These are phyloP conservation scores for Cephalotes varians DNA, from an alignment of 2,888 invertebrate genomes.

Conservation along the genomic window DNA sequence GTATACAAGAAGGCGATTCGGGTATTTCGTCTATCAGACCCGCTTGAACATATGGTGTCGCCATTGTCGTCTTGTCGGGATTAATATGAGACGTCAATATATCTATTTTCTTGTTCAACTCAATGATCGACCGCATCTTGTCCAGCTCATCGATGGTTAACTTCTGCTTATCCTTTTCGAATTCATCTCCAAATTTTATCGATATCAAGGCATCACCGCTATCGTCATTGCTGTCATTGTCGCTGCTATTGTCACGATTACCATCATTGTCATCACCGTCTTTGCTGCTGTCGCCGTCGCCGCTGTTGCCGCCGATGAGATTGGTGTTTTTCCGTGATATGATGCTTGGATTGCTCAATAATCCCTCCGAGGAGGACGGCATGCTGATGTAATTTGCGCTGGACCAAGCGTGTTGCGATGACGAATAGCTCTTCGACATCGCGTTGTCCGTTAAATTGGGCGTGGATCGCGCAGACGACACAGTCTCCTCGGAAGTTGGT, in stretches of 20 bases:
- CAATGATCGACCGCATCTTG: constrained; percentile 41
- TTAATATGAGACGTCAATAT: constrained; percentile 62
- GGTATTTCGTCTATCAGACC: constrained; percentile 68
- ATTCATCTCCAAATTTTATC: constrained; percentile 69
- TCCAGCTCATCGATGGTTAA: constrained; percentile 73
- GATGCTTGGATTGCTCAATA: constrained; percentile 81
- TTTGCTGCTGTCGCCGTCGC: constrained; percentile 43
- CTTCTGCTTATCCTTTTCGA: constrained; percentile 6
- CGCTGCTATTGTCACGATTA: background rate
- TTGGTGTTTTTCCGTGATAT: constrained; percentile 75
- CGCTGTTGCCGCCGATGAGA: background rate
- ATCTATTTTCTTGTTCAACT: constrained; percentile 33
- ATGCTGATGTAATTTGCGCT: constrained; percentile 81
- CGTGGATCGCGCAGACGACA: constrained; percentile 83
- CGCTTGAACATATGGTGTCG: constrained; percentile 80
- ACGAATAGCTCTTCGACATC: constrained; percentile 69
- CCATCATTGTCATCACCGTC: background rate
- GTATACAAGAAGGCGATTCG: background rate
- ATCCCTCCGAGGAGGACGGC: constrained; percentile 78
- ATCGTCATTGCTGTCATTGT: background rate
- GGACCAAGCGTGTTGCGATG: constrained; percentile 82
- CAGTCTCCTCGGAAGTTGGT: constrained; percentile 75
- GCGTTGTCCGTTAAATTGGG: constrained; percentile 82
- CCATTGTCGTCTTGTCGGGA: constrained; percentile 59
- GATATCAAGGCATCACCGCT: constrained; percentile 58